Percentiles rank a stretch among this genome's conserved stretches.
Conservation (phyloP, 2,888 invertebrate genomes). For the Lymantria dispar region DNA sequence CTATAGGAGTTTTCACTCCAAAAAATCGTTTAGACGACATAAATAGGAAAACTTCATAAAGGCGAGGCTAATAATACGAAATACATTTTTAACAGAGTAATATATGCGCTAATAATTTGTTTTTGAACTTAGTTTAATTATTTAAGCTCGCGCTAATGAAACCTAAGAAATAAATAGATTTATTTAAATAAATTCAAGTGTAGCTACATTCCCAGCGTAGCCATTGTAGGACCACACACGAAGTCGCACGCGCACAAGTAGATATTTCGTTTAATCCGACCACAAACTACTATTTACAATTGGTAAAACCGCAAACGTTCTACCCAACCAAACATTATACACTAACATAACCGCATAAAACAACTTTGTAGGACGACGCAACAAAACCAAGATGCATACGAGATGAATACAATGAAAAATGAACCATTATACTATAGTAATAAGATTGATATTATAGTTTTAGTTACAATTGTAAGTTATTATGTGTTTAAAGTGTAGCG, state of each 20-base stretch:
- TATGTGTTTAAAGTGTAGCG: conserved; percentile 31
- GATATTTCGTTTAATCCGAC: conserved; percentile 44
- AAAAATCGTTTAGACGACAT: too few relatives aligned
- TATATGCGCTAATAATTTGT: too few relatives aligned
- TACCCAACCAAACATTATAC: conserved; percentile 6
- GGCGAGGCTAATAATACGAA: too few relatives aligned
- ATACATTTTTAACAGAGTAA: too few relatives aligned
- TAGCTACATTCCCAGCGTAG: conserved; percentile 29
- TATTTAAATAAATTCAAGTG: conserved; percentile 17
- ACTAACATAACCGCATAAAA: conserved; percentile 18
- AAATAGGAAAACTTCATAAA: too few relatives aligned
- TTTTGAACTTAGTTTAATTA: too few relatives aligned
- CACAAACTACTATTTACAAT: conserved; percentile 23
- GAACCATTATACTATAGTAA: accelerated
- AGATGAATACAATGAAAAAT: conserved; percentile 5
- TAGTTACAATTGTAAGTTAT: conserved; percentile 16
- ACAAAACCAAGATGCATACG: conserved; percentile 7
- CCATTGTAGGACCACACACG: conserved; percentile 46
- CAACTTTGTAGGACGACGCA: conserved; percentile 13
- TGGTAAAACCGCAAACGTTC: conserved; percentile 6
- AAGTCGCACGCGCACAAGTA: conserved; percentile 33
- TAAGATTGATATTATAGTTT: conserved; percentile 2
- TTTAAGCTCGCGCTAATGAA: too few relatives aligned
- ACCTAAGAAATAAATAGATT: background rate
- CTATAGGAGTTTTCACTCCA: too few relatives aligned